A percentile compares a stretch with the other conserved stretches of the same genome.
Evolutionary conservation across 2,888 invertebrate genomes (phyloP).

Genomic region (Drosophila anomalata): DNA sequence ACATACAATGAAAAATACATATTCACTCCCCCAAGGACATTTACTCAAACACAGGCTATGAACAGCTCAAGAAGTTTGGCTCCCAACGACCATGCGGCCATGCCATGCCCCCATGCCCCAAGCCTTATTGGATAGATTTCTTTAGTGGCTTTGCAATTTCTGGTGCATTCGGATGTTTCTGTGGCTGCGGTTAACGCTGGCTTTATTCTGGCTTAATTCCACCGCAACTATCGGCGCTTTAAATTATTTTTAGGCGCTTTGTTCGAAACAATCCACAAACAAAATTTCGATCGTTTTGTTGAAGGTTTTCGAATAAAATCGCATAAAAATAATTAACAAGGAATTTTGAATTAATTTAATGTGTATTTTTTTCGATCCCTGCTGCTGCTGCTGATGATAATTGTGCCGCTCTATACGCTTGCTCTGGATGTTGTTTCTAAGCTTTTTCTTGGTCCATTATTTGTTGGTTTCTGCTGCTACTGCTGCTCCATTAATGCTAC

Average conservation of each 20-base stretch:
- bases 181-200: constrained; percentile 1
- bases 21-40: constrained; percentile 35
- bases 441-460: constrained; percentile 21
- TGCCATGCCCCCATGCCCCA: no score
- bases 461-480: constrained; percentile 1
- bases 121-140: constrained; percentile 46
- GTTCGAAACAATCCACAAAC: constrained; percentile 40
- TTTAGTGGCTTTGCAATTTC: constrained; percentile 31
- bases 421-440: constrained; percentile 30
- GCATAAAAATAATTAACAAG: constrained; percentile 34
- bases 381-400: constrained; percentile 16
- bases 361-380: constrained; percentile 18
- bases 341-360: constrained; percentile 29
- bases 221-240: constrained; percentile 1
- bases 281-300: constrained; percentile 46
- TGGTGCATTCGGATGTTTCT: constrained; percentile 6
- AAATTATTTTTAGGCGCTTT: constrained; percentile 22
- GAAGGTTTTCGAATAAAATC: constrained; percentile 20
- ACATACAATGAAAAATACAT: constrained; percentile 52
- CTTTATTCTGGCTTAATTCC: constrained; percentile 4
- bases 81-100: constrained; percentile 10
- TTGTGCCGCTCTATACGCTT: constrained; percentile 5
- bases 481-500: constrained; percentile 8
- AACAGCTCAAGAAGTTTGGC: constrained; percentile 18
- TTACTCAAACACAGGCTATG: constrained; percentile 36